Evolutionary conservation across 2,113 vertebrate genomes (phyloP).

Genomic region (Cyprinus carpio): DNA sequence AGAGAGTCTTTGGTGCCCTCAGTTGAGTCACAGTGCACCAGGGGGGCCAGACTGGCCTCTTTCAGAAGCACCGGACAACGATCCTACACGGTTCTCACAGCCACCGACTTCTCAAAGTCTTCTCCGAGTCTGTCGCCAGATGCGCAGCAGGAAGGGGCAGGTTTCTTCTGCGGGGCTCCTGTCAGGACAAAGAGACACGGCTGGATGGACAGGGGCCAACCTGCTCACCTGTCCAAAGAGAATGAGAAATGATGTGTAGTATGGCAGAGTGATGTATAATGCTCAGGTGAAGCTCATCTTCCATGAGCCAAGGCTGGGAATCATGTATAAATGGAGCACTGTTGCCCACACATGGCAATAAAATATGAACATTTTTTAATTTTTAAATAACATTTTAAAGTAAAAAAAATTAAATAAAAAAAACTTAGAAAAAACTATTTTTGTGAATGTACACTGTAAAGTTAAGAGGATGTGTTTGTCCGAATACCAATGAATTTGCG

Average conservation of each 20-base stretch:
- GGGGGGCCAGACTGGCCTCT: conserved; percentile 76
- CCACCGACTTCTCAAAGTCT: conserved; percentile 48
- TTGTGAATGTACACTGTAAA: too few species aligned
- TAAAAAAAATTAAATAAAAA: neutral
- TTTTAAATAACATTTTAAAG: neutral
- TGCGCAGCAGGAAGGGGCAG: neutral
- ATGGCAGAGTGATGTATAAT: conserved; percentile 10
- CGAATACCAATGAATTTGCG: too few species aligned
- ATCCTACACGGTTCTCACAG: neutral
- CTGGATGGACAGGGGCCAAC: neutral
- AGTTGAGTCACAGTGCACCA: conserved; percentile 75
- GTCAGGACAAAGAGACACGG: neutral
- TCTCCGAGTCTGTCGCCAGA: neutral
- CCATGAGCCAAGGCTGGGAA: too few species aligned
- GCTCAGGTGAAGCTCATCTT: neutral
- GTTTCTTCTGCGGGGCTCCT: neutral
- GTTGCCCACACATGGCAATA: neutral
- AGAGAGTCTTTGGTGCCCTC: conserved; percentile 40
- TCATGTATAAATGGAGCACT: neutral
- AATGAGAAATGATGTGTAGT: conserved; percentile 14
- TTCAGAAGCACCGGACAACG: conserved; percentile 62
- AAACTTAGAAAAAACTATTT: too few species aligned
- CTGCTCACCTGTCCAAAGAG: conserved; percentile 14
- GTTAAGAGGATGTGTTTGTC: too few species aligned
- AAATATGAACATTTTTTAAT: neutral